Conservation (phyloP, 2,888 invertebrate genomes). For the Andrena dorsata region DNA sequence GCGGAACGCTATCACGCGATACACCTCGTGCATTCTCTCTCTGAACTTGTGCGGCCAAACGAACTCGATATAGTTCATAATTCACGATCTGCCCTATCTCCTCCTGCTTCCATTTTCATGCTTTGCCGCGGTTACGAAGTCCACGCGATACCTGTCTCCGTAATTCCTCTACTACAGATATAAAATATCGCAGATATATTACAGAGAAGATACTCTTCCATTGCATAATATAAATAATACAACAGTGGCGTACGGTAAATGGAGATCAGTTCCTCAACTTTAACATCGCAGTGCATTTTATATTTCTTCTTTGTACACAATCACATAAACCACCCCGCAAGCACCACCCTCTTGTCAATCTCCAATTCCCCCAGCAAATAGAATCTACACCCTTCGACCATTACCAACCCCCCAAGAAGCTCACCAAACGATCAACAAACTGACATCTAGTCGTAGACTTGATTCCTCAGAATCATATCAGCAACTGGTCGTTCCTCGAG, state of each 20-base stretch:
- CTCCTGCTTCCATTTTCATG: background rate
- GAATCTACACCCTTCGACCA: too few species aligned
- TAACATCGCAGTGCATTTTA: too few species aligned
- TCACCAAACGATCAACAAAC: background rate
- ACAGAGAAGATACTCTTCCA: too few species aligned
- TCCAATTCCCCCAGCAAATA: too few species aligned
- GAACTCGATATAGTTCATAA: constrained; percentile 34
- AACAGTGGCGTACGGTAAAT: too few species aligned
- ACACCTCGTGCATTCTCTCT: constrained; percentile 19
- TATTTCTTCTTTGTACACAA: too few species aligned
- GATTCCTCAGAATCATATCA: background rate
- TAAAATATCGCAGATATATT: too few species aligned
- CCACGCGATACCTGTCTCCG: background rate
- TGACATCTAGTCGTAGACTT: background rate
- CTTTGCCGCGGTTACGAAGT: background rate
- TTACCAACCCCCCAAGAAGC: background rate
- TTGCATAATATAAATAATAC: too few species aligned
- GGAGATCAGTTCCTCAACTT: too few species aligned
- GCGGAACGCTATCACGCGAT: constrained; percentile 73
- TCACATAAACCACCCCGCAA: too few species aligned
- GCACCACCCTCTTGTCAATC: too few species aligned
- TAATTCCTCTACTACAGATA: background rate
- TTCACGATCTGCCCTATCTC: constrained; percentile 12
- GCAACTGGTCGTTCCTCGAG: background rate
- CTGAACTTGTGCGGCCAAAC: constrained; percentile 24